Evolutionary conservation across 2,888 invertebrate genomes (phyloP).

Genomic region (Portevinia maculata): DNA sequence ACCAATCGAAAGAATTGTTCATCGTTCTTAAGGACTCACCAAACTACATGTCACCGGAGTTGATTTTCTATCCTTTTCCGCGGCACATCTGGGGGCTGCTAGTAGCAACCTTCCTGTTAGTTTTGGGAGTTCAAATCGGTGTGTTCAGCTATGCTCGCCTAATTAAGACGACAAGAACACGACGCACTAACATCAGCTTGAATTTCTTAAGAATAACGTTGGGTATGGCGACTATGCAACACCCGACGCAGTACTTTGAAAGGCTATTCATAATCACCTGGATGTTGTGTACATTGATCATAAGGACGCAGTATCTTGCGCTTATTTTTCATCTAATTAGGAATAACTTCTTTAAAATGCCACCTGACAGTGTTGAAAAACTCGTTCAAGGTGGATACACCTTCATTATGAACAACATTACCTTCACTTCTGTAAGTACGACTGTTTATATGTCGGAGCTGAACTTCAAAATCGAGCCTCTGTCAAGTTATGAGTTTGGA

Average conservation of each 20-base stretch:
- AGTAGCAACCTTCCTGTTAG: conserved; percentile 17
- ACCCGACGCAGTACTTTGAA: conserved; percentile 48
- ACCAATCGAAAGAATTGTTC: conserved; percentile 75
- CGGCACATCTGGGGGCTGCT: conserved; percentile 56
- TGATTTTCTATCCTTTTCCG: conserved; percentile 74
- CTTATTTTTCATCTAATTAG: conserved; percentile 76
- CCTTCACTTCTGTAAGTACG: conserved; percentile 61
- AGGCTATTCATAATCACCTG: conserved; percentile 74
- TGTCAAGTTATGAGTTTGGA: conserved; percentile 47
- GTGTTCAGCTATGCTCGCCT: neutral
- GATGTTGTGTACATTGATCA: conserved; percentile 74
- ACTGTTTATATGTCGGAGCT: conserved; percentile 52
- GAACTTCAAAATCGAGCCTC: conserved; percentile 21
- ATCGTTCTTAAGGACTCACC: conserved; percentile 74
- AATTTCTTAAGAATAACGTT: conserved; percentile 48
- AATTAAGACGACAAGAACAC: neutral
- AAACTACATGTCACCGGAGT: conserved; percentile 51
- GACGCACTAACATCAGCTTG: neutral
- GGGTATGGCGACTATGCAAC: conserved; percentile 68
- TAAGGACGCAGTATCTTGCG: conserved; percentile 76
- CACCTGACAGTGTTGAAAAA: conserved; percentile 75
- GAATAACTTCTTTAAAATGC: conserved; percentile 72
- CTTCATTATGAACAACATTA: conserved; percentile 72
- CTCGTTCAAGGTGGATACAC: conserved; percentile 66
- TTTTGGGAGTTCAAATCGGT: neutral